Conservation (phyloP, 1,140 invertebrate genomes). For the Limonius californicus region DNA sequence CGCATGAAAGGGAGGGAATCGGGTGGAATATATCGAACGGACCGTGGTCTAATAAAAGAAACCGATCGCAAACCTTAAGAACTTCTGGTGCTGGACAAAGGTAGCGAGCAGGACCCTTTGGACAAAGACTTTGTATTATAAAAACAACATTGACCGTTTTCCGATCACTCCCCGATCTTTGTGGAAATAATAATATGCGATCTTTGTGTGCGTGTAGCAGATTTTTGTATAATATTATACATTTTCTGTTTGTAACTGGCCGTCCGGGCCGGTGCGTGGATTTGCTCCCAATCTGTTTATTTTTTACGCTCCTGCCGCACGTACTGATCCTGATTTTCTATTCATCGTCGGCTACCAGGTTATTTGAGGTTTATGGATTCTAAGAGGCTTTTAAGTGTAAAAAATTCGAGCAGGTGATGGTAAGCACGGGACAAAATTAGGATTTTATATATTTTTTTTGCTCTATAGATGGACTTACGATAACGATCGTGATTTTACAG, state of each 20-base stretch:
- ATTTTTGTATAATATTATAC: conserved; percentile 19
- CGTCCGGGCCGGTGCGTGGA: background rate
- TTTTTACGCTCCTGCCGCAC: background rate
- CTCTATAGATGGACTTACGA: too few species aligned
- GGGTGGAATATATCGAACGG: conserved; percentile 16
- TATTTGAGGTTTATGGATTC: conserved; percentile 8
- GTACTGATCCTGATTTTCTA: conserved; percentile 3
- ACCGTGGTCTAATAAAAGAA: conserved; percentile 32
- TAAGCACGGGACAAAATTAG: conserved; percentile 6
- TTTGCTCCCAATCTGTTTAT: conserved; percentile 12
- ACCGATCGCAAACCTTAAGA: conserved; percentile 29
- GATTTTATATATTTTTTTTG: too few species aligned
- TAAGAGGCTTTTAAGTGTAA: conserved; percentile 7
- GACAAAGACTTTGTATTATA: conserved; percentile 23
- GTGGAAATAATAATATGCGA: conserved; percentile 34
- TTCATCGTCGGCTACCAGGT: conserved; percentile 5
- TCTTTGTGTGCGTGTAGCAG: conserved; percentile 29
- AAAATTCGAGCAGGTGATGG: conserved; percentile 6
- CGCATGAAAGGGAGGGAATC: conserved; percentile 17
- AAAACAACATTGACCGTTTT: conserved; percentile 37
- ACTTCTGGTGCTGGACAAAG: conserved; percentile 25
- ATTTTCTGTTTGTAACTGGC: conserved; percentile 10
- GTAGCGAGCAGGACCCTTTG: conserved; percentile 24
- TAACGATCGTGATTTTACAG: too few species aligned
- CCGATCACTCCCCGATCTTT: conserved; percentile 32